A percentile compares a stretch with the other conserved stretches of the same genome.
Conservation (phyloP, 2,113 vertebrate genomes). For the Tapirus terrestris region DNA sequence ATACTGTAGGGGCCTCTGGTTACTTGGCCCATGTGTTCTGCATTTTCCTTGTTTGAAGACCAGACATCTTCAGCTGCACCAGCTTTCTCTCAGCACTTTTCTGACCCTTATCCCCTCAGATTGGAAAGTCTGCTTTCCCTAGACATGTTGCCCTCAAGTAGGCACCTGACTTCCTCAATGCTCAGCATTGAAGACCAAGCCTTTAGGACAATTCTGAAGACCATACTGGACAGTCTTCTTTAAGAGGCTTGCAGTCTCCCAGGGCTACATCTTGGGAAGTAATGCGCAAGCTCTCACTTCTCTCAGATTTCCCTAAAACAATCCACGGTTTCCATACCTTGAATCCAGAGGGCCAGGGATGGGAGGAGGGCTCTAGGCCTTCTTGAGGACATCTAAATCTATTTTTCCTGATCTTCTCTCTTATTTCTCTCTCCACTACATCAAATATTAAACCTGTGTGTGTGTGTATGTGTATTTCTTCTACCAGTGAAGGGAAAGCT, state of each 20-base stretch:
- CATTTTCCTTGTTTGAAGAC: neutral
- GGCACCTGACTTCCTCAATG: neutral
- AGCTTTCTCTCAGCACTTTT: neutral
- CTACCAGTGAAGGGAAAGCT: neutral
- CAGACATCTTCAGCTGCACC: neutral
- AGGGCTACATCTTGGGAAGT: neutral
- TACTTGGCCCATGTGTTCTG: neutral
- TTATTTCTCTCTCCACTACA: neutral
- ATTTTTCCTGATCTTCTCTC: neutral
- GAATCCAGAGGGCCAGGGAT: neutral
- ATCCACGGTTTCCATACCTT: neutral
- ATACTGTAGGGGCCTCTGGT: neutral
- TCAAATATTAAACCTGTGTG: neutral
- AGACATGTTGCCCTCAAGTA: neutral
- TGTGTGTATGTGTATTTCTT: neutral
- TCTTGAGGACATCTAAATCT: neutral
- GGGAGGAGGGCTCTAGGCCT: neutral
- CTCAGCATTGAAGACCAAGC: neutral
- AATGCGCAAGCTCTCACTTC: fast-evolving
- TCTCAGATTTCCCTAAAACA: neutral
- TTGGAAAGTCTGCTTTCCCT: neutral
- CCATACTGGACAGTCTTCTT: neutral
- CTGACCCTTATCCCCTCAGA: neutral
- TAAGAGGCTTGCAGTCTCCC: neutral
- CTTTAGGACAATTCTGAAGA: neutral